Evolutionary conservation across 2,888 invertebrate genomes (phyloP), one percentile per base, ranked within the genome.

Genomic region (Xestobium rufovillosum): DNA sequence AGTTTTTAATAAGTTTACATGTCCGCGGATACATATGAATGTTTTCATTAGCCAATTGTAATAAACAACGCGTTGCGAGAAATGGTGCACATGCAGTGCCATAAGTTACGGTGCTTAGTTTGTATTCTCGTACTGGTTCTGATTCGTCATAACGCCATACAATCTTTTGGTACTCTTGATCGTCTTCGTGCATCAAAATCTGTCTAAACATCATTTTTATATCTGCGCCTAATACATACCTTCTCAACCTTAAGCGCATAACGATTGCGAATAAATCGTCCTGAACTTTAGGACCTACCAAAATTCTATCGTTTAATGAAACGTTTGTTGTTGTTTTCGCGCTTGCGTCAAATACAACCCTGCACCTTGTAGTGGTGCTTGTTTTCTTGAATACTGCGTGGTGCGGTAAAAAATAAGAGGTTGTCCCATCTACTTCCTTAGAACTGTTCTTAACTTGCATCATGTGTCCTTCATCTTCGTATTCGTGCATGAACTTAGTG

Each of bases 41-140:
- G n/a, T 11, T 2, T 11, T 4, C 13, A n/a, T 11, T 29, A 3
- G 12, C n/a, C 12, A 3, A 12, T 2, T 3, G n/a, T n/a, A n/a
- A n/a, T n/a, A n/a, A n/a, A n/a, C n/a, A n/a, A n/a, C n/a, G n/a
- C n/a, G n/a, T n/a, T n/a, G 40, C 47, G 1, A 53, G 30, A 29
- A 46, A 45, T 9, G 42, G 33, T 8, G 50, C 26, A 10, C 41
- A 40, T 2, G 45, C 42, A 3, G 37, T 47, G 4, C 52, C 52
- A 30, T 49, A 50, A 3, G 43, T 48, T 6, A 50, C 43, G 1
- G 42, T 46, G 14, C 33, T 42, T 26, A 49, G 23, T 35, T 48
- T 26, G 9, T 26, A 44, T 25, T 26, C 28, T 32, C 38, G 23
- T 27, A 50, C 4, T 2, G 37, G 6, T 14, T 32, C 15, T 3